Evolutionary conservation across 2,888 invertebrate genomes (phyloP).

Genomic region (Hesperia comma): DNA sequence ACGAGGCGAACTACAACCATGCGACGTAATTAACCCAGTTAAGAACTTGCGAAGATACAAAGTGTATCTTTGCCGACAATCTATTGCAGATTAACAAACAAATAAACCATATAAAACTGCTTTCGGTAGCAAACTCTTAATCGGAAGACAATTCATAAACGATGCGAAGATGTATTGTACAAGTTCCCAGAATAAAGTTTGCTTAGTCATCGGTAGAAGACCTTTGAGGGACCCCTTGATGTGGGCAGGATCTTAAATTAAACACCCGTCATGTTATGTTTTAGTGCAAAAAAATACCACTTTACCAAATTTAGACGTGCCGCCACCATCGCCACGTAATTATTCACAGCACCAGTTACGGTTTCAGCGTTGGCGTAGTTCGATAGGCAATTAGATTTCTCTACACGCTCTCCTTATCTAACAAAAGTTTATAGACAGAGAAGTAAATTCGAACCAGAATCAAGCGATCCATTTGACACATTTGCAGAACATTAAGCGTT

Average conservation of each 20-base stretch:
- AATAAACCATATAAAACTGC: neutral
- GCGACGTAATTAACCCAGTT: no score
- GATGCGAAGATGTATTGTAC: neutral
- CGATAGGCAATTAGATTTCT: conserved; percentile 32
- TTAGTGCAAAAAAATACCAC: conserved; percentile 20
- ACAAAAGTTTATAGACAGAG: conserved; percentile 14
- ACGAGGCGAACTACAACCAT: no score
- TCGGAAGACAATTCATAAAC: neutral
- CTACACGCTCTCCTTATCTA: conserved; percentile 25
- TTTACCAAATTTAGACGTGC: conserved; percentile 39
- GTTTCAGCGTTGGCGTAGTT: conserved; percentile 36
- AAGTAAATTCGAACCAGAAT: conserved; percentile 7
- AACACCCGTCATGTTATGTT: conserved; percentile 30
- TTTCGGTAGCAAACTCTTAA: neutral
- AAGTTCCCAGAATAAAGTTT: conserved; percentile 7
- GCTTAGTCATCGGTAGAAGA: conserved; percentile 16
- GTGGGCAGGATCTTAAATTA: conserved; percentile 28
- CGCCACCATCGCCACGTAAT: conserved; percentile 30
- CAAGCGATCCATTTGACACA: conserved; percentile 27
- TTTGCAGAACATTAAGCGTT: conserved; percentile 16
- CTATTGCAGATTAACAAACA: neutral
- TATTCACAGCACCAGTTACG: conserved; percentile 36
- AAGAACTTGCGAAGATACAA: no score
- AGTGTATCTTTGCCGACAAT: no score
- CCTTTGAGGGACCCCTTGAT: conserved; percentile 23